A percentile compares a stretch with the other conserved stretches of the same genome.
These are phyloP conservation scores for Pelobates fuscus DNA, from an alignment of 2,113 vertebrate species.

Conservation along the genomic window DNA sequence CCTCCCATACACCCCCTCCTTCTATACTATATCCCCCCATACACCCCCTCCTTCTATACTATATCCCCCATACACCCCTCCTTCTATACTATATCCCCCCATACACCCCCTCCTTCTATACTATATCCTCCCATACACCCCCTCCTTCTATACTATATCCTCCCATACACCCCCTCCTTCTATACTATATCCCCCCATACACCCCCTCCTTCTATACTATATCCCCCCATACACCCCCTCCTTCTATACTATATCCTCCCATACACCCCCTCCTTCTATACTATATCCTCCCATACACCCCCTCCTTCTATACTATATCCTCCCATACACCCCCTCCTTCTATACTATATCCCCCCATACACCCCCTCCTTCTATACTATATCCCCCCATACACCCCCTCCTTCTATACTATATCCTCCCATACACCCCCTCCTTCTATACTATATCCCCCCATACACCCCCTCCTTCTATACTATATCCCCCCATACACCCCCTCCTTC, in stretches of 20 bases:
- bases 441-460: not conserved
- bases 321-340: too few species aligned
- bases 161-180: not conserved
- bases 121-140: not conserved
- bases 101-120: not conserved
- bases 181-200: not conserved
- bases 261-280: too few species aligned
- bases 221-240: not conserved
- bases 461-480: not conserved
- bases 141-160: not conserved
- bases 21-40: too few species aligned
- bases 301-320: too few species aligned
- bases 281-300: too few species aligned
- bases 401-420: too few species aligned
- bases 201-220: not conserved
- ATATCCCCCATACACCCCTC: not conserved
- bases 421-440: not conserved
- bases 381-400: too few species aligned
- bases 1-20: too few species aligned
- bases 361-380: too few species aligned
- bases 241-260: too few species aligned
- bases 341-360: too few species aligned
- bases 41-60: not conserved
- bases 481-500: not conserved
- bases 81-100: too few species aligned